Base-by-base conservation (phyloP, 2,113 vertebrate genomes). In the Forbesichthys agassizii region DNA sequence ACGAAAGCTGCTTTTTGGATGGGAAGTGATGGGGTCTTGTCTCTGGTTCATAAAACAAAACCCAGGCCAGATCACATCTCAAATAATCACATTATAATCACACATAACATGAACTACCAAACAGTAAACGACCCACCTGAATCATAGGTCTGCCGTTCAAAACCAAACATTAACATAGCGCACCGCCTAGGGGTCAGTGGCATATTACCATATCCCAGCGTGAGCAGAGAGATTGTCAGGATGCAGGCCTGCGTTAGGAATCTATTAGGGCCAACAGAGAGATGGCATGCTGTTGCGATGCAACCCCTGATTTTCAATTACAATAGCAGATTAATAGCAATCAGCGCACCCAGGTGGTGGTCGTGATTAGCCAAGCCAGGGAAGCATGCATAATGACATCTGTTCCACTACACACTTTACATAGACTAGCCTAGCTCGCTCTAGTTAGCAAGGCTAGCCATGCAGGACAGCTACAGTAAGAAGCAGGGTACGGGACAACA, bases 231-330 rank as follows among this genome's bases (percentile, higher is more conserved):
- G 76, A 67, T 62, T 67, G 69, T 61, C 77, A 73, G 72, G 65
- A 78, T 58, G 73, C 71, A 74, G 80, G 70, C 27, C 27, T 27
- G 27, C 48, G 59, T 55, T n/a, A 33, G 59, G 13, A 58, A 72
- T 78, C 64, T 69, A 74, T 84, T 73, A 73, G 62, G 10, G 52
- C 63, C 48, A 10, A 78, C 66, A 64, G 66, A 69, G 80, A 81
- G 74, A 66, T 46, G 16, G 67, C 66, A 12, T 61, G 71, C 53
- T 59, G 66, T 69, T 66, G 52, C 64, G 3, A 53, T 47, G 53
- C 64, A 79, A 77, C 69, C 86, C 68, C 77, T 85, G 79, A 82
- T 88, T 91, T 87, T 88, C 86, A 87, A 88, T 90, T 89, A 91
- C 81, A 87, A 88, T 74, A 65, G 68, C 59, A 73, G 78, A 86